Evolutionary conservation across 2,888 invertebrate species (phyloP).

Genomic region (Caenorhabditis uteleia): DNA sequence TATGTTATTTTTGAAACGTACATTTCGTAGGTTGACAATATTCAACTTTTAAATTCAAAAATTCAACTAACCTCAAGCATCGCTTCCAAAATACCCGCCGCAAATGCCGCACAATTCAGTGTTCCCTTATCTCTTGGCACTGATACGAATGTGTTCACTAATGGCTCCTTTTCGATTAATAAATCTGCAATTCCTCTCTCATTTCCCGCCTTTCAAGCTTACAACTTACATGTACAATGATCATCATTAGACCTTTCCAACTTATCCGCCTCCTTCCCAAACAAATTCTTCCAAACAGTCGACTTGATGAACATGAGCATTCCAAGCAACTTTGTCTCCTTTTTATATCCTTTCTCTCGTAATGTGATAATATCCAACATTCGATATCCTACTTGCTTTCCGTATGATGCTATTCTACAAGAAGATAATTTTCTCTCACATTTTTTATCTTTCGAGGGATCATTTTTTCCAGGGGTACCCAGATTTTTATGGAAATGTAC

Average conservation of each 20-base stretch:
- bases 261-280: slow-evolving; percentile 97
- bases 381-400: slow-evolving; percentile 90
- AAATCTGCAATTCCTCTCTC: slow-evolving; percentile 77
- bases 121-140: slow-evolving; percentile 95
- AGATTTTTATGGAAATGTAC: no score
- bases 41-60: slow-evolving; percentile 1
- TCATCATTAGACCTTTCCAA: slow-evolving; percentile 98
- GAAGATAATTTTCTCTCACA: no score
- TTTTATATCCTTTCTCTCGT: slow-evolving; percentile 83
- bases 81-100: slow-evolving; percentile 95
- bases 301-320: slow-evolving; percentile 92
- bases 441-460: not conserved
- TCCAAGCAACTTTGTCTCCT: slow-evolving; percentile 87
- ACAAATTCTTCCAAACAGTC: slow-evolving; percentile 95
- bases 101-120: slow-evolving; percentile 96
- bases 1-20: no score
- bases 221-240: slow-evolving; percentile 81
- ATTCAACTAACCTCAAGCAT: slow-evolving; percentile 75
- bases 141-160: slow-evolving; percentile 95
- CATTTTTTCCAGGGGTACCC: no score
- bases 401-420: slow-evolving; percentile 92
- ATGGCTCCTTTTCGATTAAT: slow-evolving; percentile 94
- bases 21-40: not conserved
- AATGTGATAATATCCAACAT: slow-evolving; percentile 91
- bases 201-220: not conserved